A percentile compares a stretch with the other conserved stretches of the same genome.
These are phyloP conservation scores for Oikopleura albicans DNA, from an alignment of 23 tunicate genomes.

Conservation along the genomic window DNA sequence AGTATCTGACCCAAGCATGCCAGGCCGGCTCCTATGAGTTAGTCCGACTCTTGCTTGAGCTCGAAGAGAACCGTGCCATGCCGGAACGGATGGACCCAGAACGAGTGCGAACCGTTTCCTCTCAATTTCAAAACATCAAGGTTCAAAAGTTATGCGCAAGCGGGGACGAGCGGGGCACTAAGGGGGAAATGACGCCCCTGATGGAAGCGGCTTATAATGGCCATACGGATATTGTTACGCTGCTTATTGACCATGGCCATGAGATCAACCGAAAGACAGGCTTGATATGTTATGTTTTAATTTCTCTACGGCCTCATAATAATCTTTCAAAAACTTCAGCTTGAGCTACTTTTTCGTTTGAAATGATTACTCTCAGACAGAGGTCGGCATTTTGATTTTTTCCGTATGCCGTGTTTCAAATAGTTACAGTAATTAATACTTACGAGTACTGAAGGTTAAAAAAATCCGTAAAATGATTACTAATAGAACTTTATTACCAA, in stretches of 20 bases:
- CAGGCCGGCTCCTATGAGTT: neutral
- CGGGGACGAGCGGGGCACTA: conserved; percentile 63
- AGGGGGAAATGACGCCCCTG: conserved; percentile 88
- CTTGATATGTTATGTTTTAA: too few relatives aligned
- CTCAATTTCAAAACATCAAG: neutral
- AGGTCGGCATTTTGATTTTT: too few relatives aligned
- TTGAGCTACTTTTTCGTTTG: too few relatives aligned
- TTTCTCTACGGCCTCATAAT: too few relatives aligned
- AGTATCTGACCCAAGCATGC: neutral
- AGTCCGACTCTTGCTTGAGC: neutral
- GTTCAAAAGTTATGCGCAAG: conserved; percentile 33
- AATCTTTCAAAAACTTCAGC: too few relatives aligned
- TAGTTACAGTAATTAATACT: too few relatives aligned
- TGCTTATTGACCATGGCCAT: conserved; percentile 45
- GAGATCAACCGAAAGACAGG: conserved; percentile 74
- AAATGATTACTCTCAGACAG: too few relatives aligned
- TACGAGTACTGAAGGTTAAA: too few relatives aligned
- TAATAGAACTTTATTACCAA: too few relatives aligned
- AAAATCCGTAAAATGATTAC: too few relatives aligned
- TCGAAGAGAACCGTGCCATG: neutral
- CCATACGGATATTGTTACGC: conserved; percentile 32
- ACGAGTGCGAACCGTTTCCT: neutral
- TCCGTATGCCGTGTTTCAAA: too few relatives aligned
- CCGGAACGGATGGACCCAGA: neutral
- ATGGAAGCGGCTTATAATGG: conserved; percentile 99